Conservation (phyloP, 2,113 vertebrate species). For the Sigmodon hispidus region DNA sequence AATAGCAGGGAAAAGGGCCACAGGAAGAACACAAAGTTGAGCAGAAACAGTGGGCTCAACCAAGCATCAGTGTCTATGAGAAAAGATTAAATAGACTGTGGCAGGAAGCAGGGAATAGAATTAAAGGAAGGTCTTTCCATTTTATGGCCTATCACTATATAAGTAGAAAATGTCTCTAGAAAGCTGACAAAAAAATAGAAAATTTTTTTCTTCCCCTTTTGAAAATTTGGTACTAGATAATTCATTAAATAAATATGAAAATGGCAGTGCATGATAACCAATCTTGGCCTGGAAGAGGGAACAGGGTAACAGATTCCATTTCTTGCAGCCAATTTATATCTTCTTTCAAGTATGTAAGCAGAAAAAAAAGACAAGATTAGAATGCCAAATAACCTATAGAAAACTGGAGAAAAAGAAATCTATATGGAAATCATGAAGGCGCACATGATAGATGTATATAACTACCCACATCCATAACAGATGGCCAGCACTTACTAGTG, state of each 20-base stretch:
- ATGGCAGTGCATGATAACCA: neutral
- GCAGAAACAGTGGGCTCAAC: neutral
- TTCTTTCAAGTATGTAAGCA: constrained; percentile 36
- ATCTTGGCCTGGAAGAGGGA: neutral
- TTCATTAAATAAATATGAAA: constrained; percentile 44
- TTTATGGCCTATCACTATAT: constrained; percentile 7
- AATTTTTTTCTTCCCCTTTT: neutral
- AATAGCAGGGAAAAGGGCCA: neutral
- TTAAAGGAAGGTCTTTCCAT: constrained; percentile 21
- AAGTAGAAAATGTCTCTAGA: constrained; percentile 19
- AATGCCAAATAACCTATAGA: neutral
- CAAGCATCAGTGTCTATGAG: constrained; percentile 14
- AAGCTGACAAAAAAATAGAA: constrained; percentile 35
- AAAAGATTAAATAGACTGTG: constrained; percentile 38
- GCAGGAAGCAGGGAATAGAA: constrained; percentile 8
- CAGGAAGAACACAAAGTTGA: neutral
- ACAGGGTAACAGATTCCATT: neutral
- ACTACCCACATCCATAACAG: neutral
- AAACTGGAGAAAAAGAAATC: neutral
- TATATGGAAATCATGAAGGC: neutral
- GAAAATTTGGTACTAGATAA: neutral
- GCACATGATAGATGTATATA: neutral
- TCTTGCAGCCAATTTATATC: neutral
- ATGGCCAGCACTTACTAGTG: neutral
- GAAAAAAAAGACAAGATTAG: constrained; percentile 18